Conservation (phyloP, 2,797 vertebrate species). For the Centroberyx gerrardi region DNA sequence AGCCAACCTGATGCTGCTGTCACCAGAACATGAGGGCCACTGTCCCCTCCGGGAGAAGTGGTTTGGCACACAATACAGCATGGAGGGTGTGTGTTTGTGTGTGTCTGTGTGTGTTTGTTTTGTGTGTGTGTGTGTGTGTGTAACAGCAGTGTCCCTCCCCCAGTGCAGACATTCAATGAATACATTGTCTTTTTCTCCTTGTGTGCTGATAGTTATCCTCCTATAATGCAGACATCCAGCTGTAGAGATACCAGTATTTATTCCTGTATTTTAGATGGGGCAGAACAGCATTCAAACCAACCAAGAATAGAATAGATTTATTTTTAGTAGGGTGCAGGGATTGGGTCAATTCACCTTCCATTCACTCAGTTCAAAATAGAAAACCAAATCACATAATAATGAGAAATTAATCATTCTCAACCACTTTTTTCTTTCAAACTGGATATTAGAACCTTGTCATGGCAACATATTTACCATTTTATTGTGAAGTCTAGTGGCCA, state of each 20-base stretch:
- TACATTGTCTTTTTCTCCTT: slow-evolving; percentile 61
- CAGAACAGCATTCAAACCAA: slow-evolving; percentile 23
- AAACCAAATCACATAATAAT: too few relatives aligned
- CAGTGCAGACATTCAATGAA: slow-evolving; percentile 46
- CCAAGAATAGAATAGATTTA: slow-evolving; percentile 23
- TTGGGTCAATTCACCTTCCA: too few relatives aligned
- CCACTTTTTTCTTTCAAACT: too few relatives aligned
- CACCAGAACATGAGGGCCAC: slow-evolving; percentile 93
- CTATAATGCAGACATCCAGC: slow-evolving; percentile 50
- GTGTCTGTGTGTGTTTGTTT: slow-evolving; percentile 20
- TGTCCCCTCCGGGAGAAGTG: slow-evolving; percentile 94
- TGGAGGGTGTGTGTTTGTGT: slow-evolving; percentile 87
- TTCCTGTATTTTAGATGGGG: slow-evolving; percentile 50
- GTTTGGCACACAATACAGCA: slow-evolving; percentile 96
- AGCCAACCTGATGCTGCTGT: slow-evolving; percentile 94
- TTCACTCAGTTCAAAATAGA: too few relatives aligned
- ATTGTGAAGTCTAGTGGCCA: too few relatives aligned
- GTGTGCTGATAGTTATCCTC: slow-evolving; percentile 52
- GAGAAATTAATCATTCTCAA: too few relatives aligned
- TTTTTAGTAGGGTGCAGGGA: too few relatives aligned
- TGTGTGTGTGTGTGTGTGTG: slow-evolving; percentile 30
- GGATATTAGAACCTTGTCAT: too few relatives aligned
- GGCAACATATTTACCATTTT: too few relatives aligned
- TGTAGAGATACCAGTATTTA: slow-evolving; percentile 60
- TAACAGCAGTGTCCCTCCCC: slow-evolving; percentile 25